phyloP scores from a whole-genome alignment of 1,140 invertebrate species.

The Drosophila bipectinata region DNA sequence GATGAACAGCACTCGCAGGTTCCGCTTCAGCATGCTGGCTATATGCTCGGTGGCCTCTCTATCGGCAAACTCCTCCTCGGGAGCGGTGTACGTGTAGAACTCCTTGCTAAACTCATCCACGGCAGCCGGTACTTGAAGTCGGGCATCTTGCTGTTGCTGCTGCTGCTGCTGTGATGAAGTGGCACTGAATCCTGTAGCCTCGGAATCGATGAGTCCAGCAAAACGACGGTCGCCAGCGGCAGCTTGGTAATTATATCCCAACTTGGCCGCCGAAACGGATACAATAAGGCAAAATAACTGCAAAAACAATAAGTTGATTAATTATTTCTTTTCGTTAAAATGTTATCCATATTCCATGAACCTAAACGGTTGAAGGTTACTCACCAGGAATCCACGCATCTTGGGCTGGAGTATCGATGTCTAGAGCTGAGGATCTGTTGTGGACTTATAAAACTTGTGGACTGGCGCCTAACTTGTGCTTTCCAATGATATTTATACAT shows the following conservation, averaged over 20 bases:
- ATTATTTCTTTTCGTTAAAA: background rate
- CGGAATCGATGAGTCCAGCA: slow-evolving; percentile 65
- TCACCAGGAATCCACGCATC: slow-evolving; percentile 74
- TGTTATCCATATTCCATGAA: too few relatives aligned
- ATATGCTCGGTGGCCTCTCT: slow-evolving; percentile 56
- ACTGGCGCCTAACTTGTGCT: slow-evolving; percentile 39
- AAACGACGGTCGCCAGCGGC: slow-evolving; percentile 57
- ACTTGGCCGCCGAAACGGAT: slow-evolving; percentile 46
- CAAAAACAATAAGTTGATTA: slow-evolving; percentile 4
- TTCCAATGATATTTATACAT: slow-evolving; percentile 66
- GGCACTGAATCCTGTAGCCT: slow-evolving; percentile 68
- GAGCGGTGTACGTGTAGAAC: slow-evolving; percentile 64
- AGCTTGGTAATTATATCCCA: slow-evolving; percentile 66
- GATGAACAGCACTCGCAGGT: slow-evolving; percentile 71
- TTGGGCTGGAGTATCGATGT: slow-evolving; percentile 31
- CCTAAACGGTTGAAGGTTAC: too few relatives aligned
- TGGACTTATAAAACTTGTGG: slow-evolving; percentile 37
- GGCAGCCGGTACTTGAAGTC: slow-evolving; percentile 16
- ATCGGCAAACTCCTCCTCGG: slow-evolving; percentile 68
- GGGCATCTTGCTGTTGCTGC: slow-evolving; percentile 18
- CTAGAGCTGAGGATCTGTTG: slow-evolving; percentile 41
- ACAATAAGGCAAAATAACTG: slow-evolving; percentile 57
- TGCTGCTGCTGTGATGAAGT: slow-evolving; percentile 20
- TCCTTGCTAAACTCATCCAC: slow-evolving; percentile 72
- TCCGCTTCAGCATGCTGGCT: slow-evolving; percentile 63